Evolutionary conservation across 1,140 invertebrate genomes (phyloP), one percentile per base, ranked within the genome.

Genomic region (Copidosoma floridanum): DNA sequence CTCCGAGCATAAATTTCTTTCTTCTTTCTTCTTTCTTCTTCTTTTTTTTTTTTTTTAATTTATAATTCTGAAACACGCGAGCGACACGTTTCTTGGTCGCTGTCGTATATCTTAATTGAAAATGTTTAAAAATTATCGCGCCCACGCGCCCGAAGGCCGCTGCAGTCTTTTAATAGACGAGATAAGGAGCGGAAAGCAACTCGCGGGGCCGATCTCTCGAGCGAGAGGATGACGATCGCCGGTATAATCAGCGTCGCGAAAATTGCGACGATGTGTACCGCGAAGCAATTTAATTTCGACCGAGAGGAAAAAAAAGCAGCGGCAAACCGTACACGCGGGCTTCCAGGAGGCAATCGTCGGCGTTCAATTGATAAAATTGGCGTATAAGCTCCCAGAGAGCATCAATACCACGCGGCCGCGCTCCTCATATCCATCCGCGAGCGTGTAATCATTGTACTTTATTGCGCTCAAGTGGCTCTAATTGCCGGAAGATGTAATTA

Each of bases 401-500:
- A 64, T 68, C 67, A 68, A 68, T 66, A 63, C 41, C 43, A 40
- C 37, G 43, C 46, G 48, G 29, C 29, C 29, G 6, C 29, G 29
- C 6, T 32, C 6, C 29, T 32, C 12, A n/a, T n/a, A n/a, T n/a
- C n/a, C n/a, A n/a, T 41, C 23, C 38, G 46, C 16, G 38, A 48
- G 44, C 21, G 65, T 62, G 53, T 70, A 71, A 71, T 71, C 67
- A 68, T 71, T 66, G 50, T 57, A 71, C 55, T 62, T 69, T 66
- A 71, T 68, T 68, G 64, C 52, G 26, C 56, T 72, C 62, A 71
- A 73, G 67, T 71, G 71, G 62, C 24, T 68, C 56, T 69, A 74
- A 73, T 72, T 72, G 68, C 21, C 66, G 64, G 71, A 73, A 66
- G 64, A 72, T 51, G 65, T 72, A 70, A 73, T 73, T 65, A 68